These are phyloP conservation scores for Plagodis pulveraria DNA, from an alignment of 2,888 invertebrate species.

Conservation along the genomic window DNA sequence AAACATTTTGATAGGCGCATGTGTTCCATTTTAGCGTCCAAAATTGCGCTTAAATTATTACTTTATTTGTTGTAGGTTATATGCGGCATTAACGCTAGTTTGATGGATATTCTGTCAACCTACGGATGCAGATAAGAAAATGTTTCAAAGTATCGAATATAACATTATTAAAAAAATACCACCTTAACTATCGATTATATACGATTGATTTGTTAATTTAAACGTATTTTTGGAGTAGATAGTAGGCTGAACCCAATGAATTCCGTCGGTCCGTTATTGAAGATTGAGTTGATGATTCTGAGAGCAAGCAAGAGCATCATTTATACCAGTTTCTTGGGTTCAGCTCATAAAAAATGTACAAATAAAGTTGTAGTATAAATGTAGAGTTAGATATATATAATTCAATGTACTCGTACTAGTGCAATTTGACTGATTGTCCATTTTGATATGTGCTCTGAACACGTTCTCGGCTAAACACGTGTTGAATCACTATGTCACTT, in stretches of 20 bases:
- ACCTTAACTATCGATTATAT: too few species aligned
- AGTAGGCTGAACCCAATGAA: constrained; percentile 11
- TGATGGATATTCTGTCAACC: too few species aligned
- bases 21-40: background rate
- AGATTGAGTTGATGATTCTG: too few species aligned
- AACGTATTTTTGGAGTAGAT: constrained; percentile 11
- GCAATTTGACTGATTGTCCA: too few species aligned
- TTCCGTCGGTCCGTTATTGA: background rate
- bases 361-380: background rate
- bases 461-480: constrained; percentile 3
- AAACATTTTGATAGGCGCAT: constrained; percentile 3
- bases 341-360: constrained; percentile 5
- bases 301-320: too few species aligned
- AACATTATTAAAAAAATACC: too few species aligned
- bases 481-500: constrained; percentile 3
- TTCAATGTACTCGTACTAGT: too few species aligned
- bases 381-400: background rate
- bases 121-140: too few species aligned
- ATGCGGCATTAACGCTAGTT: too few species aligned
- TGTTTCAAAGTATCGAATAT: too few species aligned
- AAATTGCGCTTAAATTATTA: constrained; percentile 3
- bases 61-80: too few species aligned
- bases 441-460: too few species aligned
- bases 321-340: constrained; percentile 4
- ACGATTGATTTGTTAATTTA: constrained; percentile 4